phyloP scores from a whole-genome alignment of 2,888 invertebrate genomes.

The Alentia gelatinosa region DNA sequence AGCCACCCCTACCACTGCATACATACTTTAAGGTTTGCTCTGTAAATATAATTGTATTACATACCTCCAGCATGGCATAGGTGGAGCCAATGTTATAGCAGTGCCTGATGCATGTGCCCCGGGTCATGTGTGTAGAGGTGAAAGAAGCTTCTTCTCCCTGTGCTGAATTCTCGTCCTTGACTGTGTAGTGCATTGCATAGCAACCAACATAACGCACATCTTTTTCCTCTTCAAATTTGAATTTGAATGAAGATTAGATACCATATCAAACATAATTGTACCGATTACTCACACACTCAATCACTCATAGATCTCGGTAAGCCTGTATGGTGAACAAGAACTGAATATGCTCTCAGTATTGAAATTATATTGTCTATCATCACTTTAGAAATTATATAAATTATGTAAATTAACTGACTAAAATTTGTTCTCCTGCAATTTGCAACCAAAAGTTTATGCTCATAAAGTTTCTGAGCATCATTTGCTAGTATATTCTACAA shows the following conservation, averaged over 20 bases:
- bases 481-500: too few species aligned
- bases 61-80: conserved; percentile 14
- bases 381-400: not conserved
- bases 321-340: not conserved
- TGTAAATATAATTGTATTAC: too few species aligned
- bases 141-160: not conserved
- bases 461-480: too few species aligned
- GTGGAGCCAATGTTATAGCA: not conserved
- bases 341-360: not conserved
- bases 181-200: not conserved
- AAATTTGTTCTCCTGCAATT: not conserved
- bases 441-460: not conserved
- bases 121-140: not conserved
- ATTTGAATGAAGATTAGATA: not conserved
- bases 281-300: not conserved
- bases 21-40: too few species aligned
- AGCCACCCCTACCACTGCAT: too few species aligned
- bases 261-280: not conserved
- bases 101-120: not conserved
- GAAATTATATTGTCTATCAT: not conserved
- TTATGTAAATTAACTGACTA: not conserved
- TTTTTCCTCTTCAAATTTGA: not conserved
- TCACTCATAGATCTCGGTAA: not conserved
- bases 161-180: not conserved
- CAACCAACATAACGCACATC: not conserved